Conservation (phyloP, 2,797 vertebrate species). For the Crenuchus spilurus region DNA sequence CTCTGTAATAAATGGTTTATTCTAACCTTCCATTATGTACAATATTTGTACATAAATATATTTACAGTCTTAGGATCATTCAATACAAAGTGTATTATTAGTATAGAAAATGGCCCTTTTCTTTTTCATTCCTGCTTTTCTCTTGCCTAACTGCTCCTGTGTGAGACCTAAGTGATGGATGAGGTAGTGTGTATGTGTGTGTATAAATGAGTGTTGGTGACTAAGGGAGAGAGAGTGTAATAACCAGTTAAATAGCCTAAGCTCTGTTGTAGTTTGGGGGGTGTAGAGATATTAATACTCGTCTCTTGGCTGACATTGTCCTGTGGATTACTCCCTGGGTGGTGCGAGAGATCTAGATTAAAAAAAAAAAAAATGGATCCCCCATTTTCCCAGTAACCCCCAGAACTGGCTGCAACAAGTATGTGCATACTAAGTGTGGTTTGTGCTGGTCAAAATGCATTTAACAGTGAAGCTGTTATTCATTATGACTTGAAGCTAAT, state of each 20-base stretch:
- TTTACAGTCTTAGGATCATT: neutral
- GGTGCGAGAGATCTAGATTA: constrained; percentile 27
- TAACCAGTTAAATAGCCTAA: no score
- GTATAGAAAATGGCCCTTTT: neutral
- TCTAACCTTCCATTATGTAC: neutral
- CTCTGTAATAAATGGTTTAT: neutral
- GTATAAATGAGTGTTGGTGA: constrained; percentile 61
- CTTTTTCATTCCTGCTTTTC: no score
- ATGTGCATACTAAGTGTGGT: neutral
- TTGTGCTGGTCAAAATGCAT: neutral
- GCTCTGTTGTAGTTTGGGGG: no score
- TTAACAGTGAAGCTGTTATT: no score
- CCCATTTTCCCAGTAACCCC: neutral
- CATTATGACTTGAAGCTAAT: no score
- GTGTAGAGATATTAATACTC: constrained; percentile 77
- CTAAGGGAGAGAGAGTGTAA: no score
- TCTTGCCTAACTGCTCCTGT: no score
- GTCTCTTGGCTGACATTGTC: constrained; percentile 79
- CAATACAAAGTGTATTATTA: no score
- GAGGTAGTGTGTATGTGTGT: constrained; percentile 22
- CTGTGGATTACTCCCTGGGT: constrained; percentile 61
- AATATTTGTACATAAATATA: neutral
- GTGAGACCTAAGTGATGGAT: no score
- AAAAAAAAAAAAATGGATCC: constrained; percentile 2
- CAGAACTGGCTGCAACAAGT: neutral